Evolutionary conservation across 2,888 invertebrate species (phyloP).

Genomic region (Ochropacha duplaris): DNA sequence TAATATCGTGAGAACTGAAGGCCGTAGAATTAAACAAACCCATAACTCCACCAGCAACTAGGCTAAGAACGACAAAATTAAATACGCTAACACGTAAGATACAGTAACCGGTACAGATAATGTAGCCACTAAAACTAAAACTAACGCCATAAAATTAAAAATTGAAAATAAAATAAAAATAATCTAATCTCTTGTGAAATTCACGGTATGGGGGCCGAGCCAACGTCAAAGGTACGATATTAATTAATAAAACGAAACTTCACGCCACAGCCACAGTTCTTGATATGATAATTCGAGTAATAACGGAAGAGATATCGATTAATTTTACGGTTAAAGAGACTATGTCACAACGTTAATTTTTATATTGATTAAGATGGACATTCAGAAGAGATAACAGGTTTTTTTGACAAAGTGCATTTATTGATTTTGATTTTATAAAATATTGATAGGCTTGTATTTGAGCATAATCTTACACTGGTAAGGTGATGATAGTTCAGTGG

Average conservation of each 20-base stretch:
- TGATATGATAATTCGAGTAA: constrained; percentile 37
- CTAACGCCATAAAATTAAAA: constrained; percentile 13
- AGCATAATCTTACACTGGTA: too few species aligned
- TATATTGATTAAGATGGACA: background rate
- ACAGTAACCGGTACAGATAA: background rate
- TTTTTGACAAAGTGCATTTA: background rate
- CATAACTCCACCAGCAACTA: background rate
- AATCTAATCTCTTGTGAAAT: constrained; percentile 14
- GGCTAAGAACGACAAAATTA: background rate
- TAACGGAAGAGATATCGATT: constrained; percentile 40
- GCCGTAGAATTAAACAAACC: background rate
- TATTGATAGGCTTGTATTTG: too few species aligned
- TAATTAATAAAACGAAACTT: constrained; percentile 14
- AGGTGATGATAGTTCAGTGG: too few species aligned
- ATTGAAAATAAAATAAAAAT: constrained; percentile 8
- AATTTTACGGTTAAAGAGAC: constrained; percentile 29
- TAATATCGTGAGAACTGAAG: background rate
- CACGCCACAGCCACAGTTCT: constrained; percentile 9
- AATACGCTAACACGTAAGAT: constrained; percentile 1
- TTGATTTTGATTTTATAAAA: background rate
- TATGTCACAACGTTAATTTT: constrained; percentile 21
- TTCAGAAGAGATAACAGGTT: constrained; percentile 1
- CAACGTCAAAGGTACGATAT: constrained; percentile 10
- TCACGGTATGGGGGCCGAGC: constrained; percentile 29
- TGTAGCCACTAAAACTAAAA: constrained; percentile 1